Evolutionary conservation across 2,888 invertebrate genomes (phyloP).

Genomic region (Thysanoteuthis rhombus): DNA sequence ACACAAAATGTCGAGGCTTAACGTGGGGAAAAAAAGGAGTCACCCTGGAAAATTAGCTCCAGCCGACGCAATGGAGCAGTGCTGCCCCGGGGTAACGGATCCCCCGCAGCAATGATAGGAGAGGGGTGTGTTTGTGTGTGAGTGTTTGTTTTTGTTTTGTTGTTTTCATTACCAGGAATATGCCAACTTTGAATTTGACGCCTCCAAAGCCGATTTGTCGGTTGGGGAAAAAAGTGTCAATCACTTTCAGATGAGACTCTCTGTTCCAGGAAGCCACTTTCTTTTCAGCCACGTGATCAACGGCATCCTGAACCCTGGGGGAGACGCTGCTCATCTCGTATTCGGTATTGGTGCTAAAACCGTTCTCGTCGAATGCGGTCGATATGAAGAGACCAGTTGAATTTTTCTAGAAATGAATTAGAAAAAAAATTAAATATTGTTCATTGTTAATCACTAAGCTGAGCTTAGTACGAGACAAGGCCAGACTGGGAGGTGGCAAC

Average conservation of each 20-base stretch:
- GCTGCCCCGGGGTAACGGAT: too few species aligned
- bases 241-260: background rate
- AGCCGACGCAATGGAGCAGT: too few species aligned
- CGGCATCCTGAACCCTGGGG: background rate
- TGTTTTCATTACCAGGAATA: background rate
- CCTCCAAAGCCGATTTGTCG: constrained; percentile 12
- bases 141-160: too few species aligned
- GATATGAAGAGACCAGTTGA: constrained; percentile 15
- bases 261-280: constrained; percentile 17
- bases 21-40: too few species aligned
- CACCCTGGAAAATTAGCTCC: too few species aligned
- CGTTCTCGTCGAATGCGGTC: background rate
- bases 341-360: constrained; percentile 1
- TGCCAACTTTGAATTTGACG: background rate
- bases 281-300: background rate
- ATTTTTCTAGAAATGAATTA: constrained; percentile 22
- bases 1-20: too few species aligned
- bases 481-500: too few species aligned
- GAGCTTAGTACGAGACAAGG: background rate
- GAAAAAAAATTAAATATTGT: background rate
- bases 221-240: background rate
- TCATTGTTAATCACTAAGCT: background rate
- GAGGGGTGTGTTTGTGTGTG: too few species aligned
- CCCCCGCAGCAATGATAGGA: too few species aligned
- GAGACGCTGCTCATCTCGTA: constrained; percentile 19